phyloP scores from a whole-genome alignment of 2,113 vertebrate genomes.

The Boulengeromyrus knoepffleri region DNA sequence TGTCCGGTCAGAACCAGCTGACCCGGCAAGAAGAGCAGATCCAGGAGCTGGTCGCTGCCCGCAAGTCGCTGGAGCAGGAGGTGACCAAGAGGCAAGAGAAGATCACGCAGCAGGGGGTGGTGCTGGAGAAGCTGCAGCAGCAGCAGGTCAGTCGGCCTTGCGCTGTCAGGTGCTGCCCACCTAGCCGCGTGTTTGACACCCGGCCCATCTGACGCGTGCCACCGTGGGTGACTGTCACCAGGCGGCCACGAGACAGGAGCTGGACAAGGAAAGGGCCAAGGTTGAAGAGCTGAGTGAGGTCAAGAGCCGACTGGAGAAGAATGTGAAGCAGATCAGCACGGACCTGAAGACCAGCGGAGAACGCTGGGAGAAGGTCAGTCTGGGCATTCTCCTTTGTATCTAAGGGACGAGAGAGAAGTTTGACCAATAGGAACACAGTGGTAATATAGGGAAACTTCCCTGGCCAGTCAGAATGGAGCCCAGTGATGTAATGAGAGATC shows the following conservation, averaged over 20 bases:
- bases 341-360: slow-evolving; percentile 70
- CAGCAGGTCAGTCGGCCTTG: slow-evolving; percentile 63
- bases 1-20: slow-evolving; percentile 77
- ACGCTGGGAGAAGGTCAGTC: slow-evolving; percentile 77
- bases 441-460: neutral
- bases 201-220: neutral
- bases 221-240: slow-evolving; percentile 33
- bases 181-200: neutral
- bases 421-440: neutral
- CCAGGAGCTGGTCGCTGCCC: slow-evolving; percentile 69
- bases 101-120: slow-evolving; percentile 64
- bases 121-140: slow-evolving; percentile 68
- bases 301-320: slow-evolving; percentile 72
- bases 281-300: slow-evolving; percentile 69
- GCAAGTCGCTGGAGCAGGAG: slow-evolving; percentile 65
- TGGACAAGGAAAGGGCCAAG: slow-evolving; percentile 74
- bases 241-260: slow-evolving; percentile 72
- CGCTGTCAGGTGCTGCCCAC: neutral
- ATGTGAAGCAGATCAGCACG: slow-evolving; percentile 60
- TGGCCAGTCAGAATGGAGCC: neutral
- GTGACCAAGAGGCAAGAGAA: slow-evolving; percentile 64
- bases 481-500: neutral
- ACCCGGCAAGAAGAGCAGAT: slow-evolving; percentile 67
- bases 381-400: neutral
- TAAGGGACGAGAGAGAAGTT: neutral